phyloP scores from a whole-genome alignment of 1,140 invertebrate genomes.

The Heliothis subflexa region DNA sequence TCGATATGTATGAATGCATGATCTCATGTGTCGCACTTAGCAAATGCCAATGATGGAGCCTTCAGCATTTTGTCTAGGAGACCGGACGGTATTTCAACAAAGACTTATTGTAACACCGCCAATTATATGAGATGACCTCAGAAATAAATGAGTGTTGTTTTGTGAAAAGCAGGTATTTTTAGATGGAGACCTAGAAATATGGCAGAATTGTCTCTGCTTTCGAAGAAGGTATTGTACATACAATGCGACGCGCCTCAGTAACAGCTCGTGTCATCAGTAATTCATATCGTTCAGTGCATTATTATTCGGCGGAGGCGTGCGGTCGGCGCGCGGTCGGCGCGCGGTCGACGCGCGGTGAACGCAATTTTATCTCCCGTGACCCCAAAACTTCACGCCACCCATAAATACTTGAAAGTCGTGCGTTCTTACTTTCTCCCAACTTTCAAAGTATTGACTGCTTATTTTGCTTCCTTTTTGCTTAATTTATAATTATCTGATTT shows the following conservation, averaged over 20 bases:
- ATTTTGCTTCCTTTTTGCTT: background rate
- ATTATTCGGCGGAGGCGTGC: background rate
- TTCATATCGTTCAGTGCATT: conserved; percentile 13
- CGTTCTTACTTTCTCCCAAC: conserved; percentile 21
- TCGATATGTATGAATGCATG: background rate
- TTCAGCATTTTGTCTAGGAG: too few species aligned
- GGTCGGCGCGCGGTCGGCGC: background rate
- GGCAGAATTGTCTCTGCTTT: background rate
- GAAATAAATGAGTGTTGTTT: too few species aligned
- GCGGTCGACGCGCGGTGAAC: background rate
- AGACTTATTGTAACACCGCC: too few species aligned
- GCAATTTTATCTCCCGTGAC: conserved; percentile 4
- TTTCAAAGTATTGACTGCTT: conserved; percentile 21
- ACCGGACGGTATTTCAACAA: too few species aligned
- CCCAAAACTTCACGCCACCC: conserved; percentile 14
- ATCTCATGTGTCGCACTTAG: background rate
- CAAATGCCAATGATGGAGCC: too few species aligned
- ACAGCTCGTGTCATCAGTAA: conserved; percentile 2
- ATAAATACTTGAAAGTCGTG: conserved; percentile 4
- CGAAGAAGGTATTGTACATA: background rate
- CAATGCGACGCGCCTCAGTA: background rate
- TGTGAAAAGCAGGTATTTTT: too few species aligned
- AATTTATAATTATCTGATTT: conserved; percentile 11
- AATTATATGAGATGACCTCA: too few species aligned
- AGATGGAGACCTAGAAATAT: background rate